A percentile compares a stretch with the other conserved stretches of the same genome.
phyloP scores from a whole-genome alignment of 2,888 invertebrate species.

The Anarsia innoxiella region DNA sequence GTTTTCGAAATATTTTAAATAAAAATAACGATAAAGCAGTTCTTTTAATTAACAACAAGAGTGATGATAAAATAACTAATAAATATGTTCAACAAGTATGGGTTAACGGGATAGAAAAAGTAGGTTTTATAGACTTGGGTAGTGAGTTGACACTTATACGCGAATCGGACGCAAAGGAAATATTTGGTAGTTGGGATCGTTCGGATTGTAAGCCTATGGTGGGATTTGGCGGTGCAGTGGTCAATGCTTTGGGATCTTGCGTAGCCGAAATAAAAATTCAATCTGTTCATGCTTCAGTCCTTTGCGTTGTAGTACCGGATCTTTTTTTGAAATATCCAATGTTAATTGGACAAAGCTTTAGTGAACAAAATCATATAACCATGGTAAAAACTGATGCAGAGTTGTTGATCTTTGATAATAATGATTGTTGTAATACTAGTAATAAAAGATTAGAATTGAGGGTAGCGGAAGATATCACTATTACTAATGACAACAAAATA shows the following conservation, averaged over 20 bases:
- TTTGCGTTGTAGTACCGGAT: background rate
- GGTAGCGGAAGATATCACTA: background rate
- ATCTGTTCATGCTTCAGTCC: background rate
- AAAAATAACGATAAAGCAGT: too few relatives aligned
- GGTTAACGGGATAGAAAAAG: background rate
- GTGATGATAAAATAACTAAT: too few relatives aligned
- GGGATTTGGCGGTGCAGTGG: conserved; percentile 1
- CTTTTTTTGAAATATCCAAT: background rate
- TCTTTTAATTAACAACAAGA: too few relatives aligned
- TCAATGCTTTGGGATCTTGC: background rate
- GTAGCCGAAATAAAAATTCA: conserved; percentile 2
- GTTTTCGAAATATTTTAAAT: too few relatives aligned
- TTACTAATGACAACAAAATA: too few relatives aligned
- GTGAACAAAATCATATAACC: background rate
- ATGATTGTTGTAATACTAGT: background rate
- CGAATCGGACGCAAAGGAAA: background rate
- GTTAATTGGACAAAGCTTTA: background rate
- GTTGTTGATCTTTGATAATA: background rate
- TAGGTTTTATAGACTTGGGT: background rate
- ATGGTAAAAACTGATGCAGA: background rate
- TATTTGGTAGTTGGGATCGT: background rate
- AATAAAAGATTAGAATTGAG: background rate
- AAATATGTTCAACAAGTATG: background rate
- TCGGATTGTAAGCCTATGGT: background rate
- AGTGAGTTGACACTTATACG: conserved; percentile 1